These are phyloP conservation scores for Hymenopus coronatus DNA, from an alignment of 2,888 invertebrate species.

Conservation along the genomic window DNA sequence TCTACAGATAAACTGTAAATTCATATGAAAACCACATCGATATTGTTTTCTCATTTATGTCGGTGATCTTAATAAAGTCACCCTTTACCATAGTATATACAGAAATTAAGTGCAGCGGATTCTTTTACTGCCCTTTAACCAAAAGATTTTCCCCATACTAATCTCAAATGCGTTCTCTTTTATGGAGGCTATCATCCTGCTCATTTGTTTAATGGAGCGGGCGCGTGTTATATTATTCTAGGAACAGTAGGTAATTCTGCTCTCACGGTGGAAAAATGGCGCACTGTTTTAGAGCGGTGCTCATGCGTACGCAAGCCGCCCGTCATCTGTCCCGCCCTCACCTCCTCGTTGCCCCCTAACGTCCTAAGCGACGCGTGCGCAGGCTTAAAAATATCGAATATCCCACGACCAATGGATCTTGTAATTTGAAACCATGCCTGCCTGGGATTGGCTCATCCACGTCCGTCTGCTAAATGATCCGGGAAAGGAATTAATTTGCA, in stretches of 20 bases:
- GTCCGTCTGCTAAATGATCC: neutral
- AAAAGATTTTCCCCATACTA: neutral
- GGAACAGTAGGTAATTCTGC: neutral
- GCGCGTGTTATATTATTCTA: no score
- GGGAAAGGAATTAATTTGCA: neutral
- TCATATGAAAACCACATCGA: no score
- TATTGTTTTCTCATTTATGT: no score
- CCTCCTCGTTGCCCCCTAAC: neutral
- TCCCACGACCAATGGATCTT: neutral
- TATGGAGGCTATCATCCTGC: neutral
- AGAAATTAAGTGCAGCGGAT: no score
- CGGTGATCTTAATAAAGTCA: no score
- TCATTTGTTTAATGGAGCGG: neutral
- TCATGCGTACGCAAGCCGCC: neutral
- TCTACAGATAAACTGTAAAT: no score
- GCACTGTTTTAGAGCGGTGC: neutral
- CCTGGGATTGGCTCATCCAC: slow-evolving; percentile 9
- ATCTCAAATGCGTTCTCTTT: neutral
- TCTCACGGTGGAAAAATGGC: neutral
- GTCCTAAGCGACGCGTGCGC: neutral
- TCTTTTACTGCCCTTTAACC: no score
- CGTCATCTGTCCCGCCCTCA: neutral
- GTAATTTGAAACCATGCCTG: slow-evolving; percentile 11
- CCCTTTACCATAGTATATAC: no score
- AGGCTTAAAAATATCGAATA: neutral